A percentile compares a stretch with the other conserved stretches of the same genome.
phyloP scores from a whole-genome alignment of 2,888 invertebrate genomes.

The Drosophila anceps region DNA sequence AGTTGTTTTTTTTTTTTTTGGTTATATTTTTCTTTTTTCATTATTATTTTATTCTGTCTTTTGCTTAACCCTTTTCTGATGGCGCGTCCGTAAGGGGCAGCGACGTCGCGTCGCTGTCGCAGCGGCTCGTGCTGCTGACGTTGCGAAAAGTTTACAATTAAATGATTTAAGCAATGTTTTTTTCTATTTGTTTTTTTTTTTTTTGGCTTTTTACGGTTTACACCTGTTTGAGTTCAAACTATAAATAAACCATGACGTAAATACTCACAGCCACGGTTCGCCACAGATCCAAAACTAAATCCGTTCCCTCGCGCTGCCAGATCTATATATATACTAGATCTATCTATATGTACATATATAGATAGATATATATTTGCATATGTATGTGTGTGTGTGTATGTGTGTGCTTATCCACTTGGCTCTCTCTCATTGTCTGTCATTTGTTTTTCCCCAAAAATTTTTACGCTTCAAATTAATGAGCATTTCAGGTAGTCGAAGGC shows the following conservation, averaged over 20 bases:
- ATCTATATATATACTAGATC: constrained; percentile 6
- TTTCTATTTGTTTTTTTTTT: neutral
- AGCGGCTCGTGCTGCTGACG: constrained; percentile 51
- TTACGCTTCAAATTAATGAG: constrained; percentile 73
- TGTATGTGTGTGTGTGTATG: neutral
- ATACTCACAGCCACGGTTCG: constrained; percentile 57
- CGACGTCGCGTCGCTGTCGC: constrained; percentile 16
- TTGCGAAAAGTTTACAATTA: constrained; percentile 75
- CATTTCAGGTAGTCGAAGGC: constrained; percentile 66
- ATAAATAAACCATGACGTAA: constrained; percentile 75
- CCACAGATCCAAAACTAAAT: constrained; percentile 40
- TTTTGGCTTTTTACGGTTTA: constrained; percentile 75
- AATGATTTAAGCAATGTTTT: constrained; percentile 81
- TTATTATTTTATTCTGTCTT: neutral
- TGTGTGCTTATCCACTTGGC: constrained; percentile 36
- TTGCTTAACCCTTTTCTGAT: constrained; percentile 26
- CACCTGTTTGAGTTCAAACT: constrained; percentile 80
- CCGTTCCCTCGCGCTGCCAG: constrained; percentile 17
- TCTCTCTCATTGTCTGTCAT: constrained; percentile 53
- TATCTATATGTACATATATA: constrained; percentile 16
- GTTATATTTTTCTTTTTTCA: neutral
- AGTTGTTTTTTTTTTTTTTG: constrained; percentile 11
- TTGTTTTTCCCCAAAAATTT: constrained; percentile 55
- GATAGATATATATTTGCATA: constrained; percentile 2
- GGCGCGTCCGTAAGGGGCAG: constrained; percentile 12